Percentiles rank a stretch among this genome's conserved stretches.
These are phyloP conservation scores for Meloidogyne hapla DNA, from an alignment of 1,140 invertebrate genomes.

Conservation along the genomic window DNA sequence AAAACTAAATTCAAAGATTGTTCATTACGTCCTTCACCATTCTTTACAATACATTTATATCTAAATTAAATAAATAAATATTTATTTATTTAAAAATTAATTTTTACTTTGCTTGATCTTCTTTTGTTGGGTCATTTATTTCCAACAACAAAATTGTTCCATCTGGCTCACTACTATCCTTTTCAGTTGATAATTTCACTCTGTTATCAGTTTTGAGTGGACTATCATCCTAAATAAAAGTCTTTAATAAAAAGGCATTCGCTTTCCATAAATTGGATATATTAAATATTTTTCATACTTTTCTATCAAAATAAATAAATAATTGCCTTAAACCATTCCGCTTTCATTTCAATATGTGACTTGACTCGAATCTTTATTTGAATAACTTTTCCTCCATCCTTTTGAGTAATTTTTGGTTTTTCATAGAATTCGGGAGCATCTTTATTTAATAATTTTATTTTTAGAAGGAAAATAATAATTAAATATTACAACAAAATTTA, in stretches of 20 bases:
- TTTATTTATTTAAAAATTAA: neutral
- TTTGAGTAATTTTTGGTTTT: constrained; percentile 63
- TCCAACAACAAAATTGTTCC: constrained; percentile 40
- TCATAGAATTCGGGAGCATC: constrained; percentile 64
- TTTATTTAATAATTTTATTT: no score
- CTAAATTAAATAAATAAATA: constrained; percentile 13
- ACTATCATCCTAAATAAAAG: constrained; percentile 59
- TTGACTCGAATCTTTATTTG: constrained; percentile 61
- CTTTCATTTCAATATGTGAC: constrained; percentile 61
- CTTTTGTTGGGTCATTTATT: constrained; percentile 59
- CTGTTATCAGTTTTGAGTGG: constrained; percentile 56
- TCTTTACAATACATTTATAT: constrained; percentile 60
- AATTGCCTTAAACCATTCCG: constrained; percentile 63
- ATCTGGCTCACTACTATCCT: constrained; percentile 59
- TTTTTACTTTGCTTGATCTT: constrained; percentile 57
- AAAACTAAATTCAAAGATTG: constrained; percentile 59
- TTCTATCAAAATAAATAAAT: no score
- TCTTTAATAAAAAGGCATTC: constrained; percentile 15
- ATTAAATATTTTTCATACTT: no score
- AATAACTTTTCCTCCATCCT: constrained; percentile 59
- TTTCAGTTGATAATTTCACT: constrained; percentile 55
- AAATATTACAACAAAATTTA: no score
- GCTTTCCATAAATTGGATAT: no score
- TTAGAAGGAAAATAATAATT: no score
- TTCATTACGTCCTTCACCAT: constrained; percentile 58